phyloP scores from a whole-genome alignment of 2,113 vertebrate genomes.

The Lophotis ruficrista region DNA sequence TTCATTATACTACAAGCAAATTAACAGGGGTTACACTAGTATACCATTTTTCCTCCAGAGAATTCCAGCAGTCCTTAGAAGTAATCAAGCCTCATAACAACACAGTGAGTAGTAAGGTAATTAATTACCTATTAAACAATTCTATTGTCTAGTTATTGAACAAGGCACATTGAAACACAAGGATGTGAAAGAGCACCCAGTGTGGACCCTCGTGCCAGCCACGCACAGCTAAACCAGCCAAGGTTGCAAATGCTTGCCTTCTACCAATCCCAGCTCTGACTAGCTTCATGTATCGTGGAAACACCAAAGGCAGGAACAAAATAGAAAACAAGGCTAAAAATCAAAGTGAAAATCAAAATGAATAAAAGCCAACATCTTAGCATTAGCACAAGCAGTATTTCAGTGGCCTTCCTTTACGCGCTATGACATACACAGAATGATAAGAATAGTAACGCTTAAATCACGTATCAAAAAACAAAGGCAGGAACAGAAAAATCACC shows the following conservation, averaged over 20 bases:
- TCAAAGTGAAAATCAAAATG: neutral
- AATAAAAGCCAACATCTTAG: neutral
- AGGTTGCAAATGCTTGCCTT: neutral
- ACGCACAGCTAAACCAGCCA: neutral
- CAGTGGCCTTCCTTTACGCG: neutral
- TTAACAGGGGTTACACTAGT: neutral
- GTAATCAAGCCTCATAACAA: neutral
- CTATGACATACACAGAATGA: neutral
- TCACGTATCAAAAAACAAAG: neutral
- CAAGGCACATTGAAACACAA: neutral
- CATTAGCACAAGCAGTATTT: neutral
- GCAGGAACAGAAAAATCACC: conserved; percentile 50
- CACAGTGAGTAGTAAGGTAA: neutral
- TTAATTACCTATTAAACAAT: neutral
- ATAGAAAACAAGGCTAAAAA: neutral
- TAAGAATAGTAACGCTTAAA: conserved; percentile 3
- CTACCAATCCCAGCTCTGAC: neutral
- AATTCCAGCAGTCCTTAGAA: neutral
- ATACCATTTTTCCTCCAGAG: neutral
- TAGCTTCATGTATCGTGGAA: neutral
- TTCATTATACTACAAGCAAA: neutral
- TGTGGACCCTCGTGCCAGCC: neutral
- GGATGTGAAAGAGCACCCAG: neutral
- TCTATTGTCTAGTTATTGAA: neutral
- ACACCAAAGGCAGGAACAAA: neutral